Percentiles rank a stretch among this genome's conserved stretches.
Evolutionary conservation across 1,140 invertebrate species (phyloP).

Genomic region (Penaeus indicus): DNA sequence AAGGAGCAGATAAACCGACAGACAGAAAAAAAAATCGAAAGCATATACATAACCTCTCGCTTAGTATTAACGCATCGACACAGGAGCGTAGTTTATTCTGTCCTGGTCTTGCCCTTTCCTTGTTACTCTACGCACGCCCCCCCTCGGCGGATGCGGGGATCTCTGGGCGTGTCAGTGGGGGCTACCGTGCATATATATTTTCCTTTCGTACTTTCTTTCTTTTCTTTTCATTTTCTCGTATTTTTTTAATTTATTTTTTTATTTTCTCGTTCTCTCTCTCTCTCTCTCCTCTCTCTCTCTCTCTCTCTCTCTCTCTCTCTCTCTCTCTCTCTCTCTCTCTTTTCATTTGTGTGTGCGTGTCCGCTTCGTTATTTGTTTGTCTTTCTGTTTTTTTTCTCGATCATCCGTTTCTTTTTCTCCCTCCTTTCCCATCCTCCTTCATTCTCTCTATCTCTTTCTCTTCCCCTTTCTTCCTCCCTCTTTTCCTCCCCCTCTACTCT

Average conservation of each 20-base stretch:
- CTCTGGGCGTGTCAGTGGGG: background rate
- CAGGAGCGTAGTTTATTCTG: too few relatives aligned
- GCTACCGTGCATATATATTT: background rate
- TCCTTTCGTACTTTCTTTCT: background rate
- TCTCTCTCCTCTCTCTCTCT: background rate
- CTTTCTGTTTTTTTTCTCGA: background rate
- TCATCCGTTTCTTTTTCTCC: background rate
- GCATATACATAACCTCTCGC: background rate
- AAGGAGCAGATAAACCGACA: too few relatives aligned
- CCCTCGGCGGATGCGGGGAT: too few relatives aligned
- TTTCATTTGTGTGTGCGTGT: background rate
- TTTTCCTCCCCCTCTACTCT: too few relatives aligned
- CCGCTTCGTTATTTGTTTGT: background rate
- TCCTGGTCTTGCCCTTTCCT: too few relatives aligned
- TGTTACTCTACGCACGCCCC: too few relatives aligned
- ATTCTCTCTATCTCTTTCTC: background rate
- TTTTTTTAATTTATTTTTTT: background rate
- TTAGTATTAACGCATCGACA: too few relatives aligned
- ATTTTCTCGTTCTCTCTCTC: background rate
- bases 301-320: background rate
- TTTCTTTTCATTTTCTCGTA: background rate
- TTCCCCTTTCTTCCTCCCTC: too few relatives aligned
- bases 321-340: background rate
- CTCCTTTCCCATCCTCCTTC: background rate
- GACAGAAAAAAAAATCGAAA: too few relatives aligned